Conservation (phyloP, 1,140 invertebrate genomes). For the Bombus balteatus region DNA sequence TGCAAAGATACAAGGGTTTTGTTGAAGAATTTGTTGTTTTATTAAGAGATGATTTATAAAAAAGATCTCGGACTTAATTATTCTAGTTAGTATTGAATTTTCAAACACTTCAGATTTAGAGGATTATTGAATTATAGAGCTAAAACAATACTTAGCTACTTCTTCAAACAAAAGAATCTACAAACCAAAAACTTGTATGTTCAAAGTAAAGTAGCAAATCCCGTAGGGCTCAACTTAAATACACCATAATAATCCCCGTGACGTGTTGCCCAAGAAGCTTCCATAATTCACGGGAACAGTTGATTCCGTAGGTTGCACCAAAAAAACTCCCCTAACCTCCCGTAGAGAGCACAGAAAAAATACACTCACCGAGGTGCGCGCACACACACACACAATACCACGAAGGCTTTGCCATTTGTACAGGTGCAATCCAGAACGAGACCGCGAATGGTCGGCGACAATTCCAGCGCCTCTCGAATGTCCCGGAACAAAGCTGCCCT, state of each 20-base stretch:
- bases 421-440: constrained; percentile 76
- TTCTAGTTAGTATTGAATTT: background rate
- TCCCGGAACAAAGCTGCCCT: constrained; percentile 75
- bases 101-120: background rate
- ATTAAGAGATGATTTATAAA: background rate
- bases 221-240: too few relatives aligned
- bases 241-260: background rate
- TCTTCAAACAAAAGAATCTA: background rate
- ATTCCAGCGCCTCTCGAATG: constrained; percentile 66
- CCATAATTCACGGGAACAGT: background rate
- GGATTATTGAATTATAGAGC: background rate
- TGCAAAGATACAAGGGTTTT: too few relatives aligned
- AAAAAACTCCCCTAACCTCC: too few relatives aligned
- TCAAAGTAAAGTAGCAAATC: background rate
- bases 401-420: constrained; percentile 40
- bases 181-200: background rate
- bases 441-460: constrained; percentile 68
- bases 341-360: background rate
- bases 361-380: too few relatives aligned
- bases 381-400: background rate
- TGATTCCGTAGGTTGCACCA: background rate
- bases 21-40: too few relatives aligned
- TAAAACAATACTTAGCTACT: too few relatives aligned
- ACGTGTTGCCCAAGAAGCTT: background rate
- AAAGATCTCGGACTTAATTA: too few relatives aligned